Evolutionary conservation across 2,888 invertebrate genomes (phyloP), one percentile per base, ranked within the genome.

Genomic region (Nineta flava): DNA sequence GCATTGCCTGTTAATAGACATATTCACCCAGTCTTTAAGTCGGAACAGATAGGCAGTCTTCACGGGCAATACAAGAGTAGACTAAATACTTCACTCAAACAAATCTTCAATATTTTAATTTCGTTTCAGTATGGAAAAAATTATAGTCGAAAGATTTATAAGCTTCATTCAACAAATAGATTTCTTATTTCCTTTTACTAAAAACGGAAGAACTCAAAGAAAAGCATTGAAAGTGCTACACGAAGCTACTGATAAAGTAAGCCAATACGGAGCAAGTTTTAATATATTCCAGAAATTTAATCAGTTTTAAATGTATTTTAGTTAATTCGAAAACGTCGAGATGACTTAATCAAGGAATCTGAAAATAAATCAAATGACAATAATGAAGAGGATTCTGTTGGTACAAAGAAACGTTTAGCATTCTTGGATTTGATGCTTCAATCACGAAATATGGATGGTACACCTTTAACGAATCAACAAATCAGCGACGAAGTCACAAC

Each of bases 401-500:
- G 26, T 26, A 26, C 26, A 10, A 77, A 75, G 56, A 77, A 76
- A 53, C 77, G 76, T 58, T 71, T 77, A 58, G 79, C 79, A 0
- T 81, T 84, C 58, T 65, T 84, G 58, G 83, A 84, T 65, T 65
- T 82, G 40, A 60, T 84, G 3, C 13, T 26, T 9, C 61, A 84
- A n/a, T 67, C 79, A 45, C 70, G 76, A 3, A 74, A 73, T 56
- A 69, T 75, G 12, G 74, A 77, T 55, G 79, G 76, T 1, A 62
- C 71, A 53, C 73, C 71, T 3, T 63, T 84, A 43, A 71, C 72
- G 9, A 73, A 77, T 53, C 61, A 74, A 31, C 74, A 75, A 52
- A 73, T 84, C 42, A 69, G 78, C 49, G 79, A 82, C 60, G 81
- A 83, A 66, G 80, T 83, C 0, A 78, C 83, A 55, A 83, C 83